Percentiles rank a stretch among this genome's conserved stretches.
Evolutionary conservation across 1,140 invertebrate genomes (phyloP).

Genomic region (Conus ventricosus): DNA sequence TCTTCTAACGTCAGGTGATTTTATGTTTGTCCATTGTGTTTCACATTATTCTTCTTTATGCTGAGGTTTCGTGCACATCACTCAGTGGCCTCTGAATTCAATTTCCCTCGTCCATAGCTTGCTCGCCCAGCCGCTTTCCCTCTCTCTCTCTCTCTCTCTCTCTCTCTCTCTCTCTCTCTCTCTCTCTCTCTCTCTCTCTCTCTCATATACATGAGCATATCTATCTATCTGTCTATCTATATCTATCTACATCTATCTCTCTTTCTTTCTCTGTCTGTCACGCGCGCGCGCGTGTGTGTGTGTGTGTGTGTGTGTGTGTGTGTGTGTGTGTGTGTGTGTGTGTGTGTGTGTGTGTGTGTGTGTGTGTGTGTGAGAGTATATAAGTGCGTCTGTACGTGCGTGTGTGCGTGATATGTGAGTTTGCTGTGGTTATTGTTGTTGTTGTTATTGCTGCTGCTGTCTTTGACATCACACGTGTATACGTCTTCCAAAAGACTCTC

Average conservation of each 20-base stretch:
- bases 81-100: too few relatives aligned
- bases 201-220: background rate
- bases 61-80: too few relatives aligned
- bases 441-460: too few relatives aligned
- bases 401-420: background rate
- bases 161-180: too few relatives aligned
- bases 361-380: background rate
- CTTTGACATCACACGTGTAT: too few relatives aligned
- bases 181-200: background rate
- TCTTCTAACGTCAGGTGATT: too few relatives aligned
- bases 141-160: background rate
- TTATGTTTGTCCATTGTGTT: too few relatives aligned
- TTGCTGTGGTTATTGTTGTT: background rate
- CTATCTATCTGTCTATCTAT: background rate
- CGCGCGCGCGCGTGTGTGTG: background rate
- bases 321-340: constrained; percentile 9
- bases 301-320: background rate
- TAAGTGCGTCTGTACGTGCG: background rate
- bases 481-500: too few relatives aligned
- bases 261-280: background rate
- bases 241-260: background rate
- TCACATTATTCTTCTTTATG: too few relatives aligned
- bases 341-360: constrained; percentile 15
- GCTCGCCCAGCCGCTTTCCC: background rate
- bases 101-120: too few relatives aligned